These are phyloP conservation scores for Nesospiza acunhae DNA, from an alignment of 2,113 vertebrate genomes.

Conservation along the genomic window DNA sequence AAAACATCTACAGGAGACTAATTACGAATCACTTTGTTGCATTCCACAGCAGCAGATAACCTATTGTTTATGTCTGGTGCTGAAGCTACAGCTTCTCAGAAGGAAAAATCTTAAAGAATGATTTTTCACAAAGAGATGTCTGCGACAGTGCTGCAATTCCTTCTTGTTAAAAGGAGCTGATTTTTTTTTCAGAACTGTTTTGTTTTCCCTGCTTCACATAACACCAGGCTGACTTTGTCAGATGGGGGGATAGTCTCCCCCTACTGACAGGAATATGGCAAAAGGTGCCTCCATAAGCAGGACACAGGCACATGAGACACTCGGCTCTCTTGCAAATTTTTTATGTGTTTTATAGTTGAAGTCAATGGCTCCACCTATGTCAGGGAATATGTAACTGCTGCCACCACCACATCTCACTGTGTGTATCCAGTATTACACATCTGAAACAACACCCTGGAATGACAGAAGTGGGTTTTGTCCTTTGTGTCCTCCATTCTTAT, in stretches of 20 bases:
- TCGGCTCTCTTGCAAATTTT: accelerated
- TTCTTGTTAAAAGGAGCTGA: not conserved
- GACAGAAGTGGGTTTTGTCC: not conserved
- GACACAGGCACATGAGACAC: not conserved
- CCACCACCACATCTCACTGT: not conserved
- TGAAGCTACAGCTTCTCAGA: no score
- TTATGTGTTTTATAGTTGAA: not conserved
- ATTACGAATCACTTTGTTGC: no score
- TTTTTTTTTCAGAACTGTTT: not conserved
- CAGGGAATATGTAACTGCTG: not conserved
- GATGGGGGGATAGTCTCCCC: not conserved
- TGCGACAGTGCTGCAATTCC: not conserved
- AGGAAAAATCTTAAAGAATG: no score
- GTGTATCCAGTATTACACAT: not conserved
- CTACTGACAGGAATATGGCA: accelerated
- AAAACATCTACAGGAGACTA: no score
- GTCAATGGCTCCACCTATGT: conserved; percentile 33
- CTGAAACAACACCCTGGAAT: not conserved
- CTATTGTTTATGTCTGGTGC: no score
- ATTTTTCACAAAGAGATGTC: no score
- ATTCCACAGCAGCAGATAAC: no score
- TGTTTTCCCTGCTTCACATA: not conserved
- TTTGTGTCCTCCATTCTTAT: not conserved
- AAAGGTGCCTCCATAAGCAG: not conserved
- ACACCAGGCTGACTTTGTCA: not conserved